Evolutionary conservation across 2,113 vertebrate genomes (phyloP).

Genomic region (Indicator indicator): DNA sequence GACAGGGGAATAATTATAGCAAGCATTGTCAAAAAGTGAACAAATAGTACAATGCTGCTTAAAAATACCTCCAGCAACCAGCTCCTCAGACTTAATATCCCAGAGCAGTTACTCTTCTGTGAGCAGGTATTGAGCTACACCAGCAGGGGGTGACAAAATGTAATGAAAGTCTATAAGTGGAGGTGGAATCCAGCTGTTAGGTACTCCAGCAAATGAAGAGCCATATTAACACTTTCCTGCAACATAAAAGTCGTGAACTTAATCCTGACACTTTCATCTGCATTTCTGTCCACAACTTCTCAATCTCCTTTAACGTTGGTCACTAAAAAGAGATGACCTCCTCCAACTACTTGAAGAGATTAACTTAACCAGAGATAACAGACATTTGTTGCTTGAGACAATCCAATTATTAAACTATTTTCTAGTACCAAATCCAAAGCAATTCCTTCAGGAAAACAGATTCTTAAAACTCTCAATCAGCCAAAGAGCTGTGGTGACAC

Average conservation of each 20-base stretch:
- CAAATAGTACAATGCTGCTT: neutral
- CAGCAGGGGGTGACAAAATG: constrained; percentile 14
- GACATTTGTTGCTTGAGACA: neutral
- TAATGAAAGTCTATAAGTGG: neutral
- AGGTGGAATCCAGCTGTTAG: neutral
- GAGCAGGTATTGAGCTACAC: neutral
- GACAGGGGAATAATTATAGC: neutral
- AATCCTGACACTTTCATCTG: neutral
- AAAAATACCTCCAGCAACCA: neutral
- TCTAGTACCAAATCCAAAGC: neutral
- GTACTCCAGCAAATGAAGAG: neutral
- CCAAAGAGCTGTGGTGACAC: fast-evolving
- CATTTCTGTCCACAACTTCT: neutral
- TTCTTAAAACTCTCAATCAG: neutral
- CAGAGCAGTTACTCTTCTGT: neutral
- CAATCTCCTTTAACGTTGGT: neutral
- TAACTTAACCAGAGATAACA: neutral
- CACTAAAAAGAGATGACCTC: neutral
- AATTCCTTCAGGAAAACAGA: neutral
- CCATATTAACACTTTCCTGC: neutral
- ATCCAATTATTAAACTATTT: neutral
- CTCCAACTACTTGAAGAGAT: neutral
- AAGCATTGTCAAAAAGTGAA: neutral
- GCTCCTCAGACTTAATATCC: neutral
- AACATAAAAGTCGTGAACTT: neutral